Conservation (phyloP, 2,113 vertebrate genomes). For the Naja naja region DNA sequence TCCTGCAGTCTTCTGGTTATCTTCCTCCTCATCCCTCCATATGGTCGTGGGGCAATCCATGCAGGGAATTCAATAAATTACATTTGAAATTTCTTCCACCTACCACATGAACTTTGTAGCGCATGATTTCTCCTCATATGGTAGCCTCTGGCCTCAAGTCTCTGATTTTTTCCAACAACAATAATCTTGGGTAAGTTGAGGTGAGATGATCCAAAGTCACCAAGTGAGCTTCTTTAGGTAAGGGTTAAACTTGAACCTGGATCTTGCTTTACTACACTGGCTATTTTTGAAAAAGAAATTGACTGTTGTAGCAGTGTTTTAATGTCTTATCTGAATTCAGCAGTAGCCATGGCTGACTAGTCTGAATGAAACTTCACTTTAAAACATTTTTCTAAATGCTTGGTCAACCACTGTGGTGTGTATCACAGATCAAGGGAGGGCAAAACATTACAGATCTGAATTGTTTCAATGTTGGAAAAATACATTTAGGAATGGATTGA, state of each 20-base stretch:
- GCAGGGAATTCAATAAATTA: no score
- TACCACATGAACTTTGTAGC: no score
- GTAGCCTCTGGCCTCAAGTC: no score
- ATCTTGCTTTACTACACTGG: neutral
- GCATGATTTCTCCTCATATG: no score
- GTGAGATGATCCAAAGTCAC: neutral
- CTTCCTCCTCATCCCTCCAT: no score
- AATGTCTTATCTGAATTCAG: neutral
- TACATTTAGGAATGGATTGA: neutral
- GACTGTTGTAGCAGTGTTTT: neutral
- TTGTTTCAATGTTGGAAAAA: neutral
- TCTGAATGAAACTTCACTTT: neutral
- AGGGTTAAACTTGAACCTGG: neutral
- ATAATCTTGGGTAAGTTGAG: neutral
- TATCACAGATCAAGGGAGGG: neutral
- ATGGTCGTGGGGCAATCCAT: no score
- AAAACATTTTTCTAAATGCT: neutral
- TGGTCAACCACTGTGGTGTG: neutral
- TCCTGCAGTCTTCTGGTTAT: no score
- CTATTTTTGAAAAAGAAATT: neutral
- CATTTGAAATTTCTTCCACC: no score
- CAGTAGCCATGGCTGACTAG: neutral
- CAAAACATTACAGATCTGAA: neutral
- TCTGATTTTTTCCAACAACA: no score
- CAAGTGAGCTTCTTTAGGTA: neutral